Percentiles rank a stretch among this genome's conserved stretches.
Conservation (phyloP, 2,797 vertebrate genomes). For the Rhabdophis nuchalis region DNA sequence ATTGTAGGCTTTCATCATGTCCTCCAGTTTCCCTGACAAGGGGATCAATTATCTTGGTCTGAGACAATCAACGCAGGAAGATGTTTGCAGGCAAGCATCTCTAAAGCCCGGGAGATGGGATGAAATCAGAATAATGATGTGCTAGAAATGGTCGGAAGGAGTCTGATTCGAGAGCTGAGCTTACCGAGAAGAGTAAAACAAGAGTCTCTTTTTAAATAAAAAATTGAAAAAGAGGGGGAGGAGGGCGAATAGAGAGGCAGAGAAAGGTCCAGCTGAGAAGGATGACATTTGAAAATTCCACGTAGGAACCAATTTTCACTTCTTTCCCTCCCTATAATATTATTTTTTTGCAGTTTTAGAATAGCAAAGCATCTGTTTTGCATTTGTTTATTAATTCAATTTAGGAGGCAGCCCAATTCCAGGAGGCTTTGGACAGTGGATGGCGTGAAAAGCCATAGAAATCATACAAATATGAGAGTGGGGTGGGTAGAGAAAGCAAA, state of each 20-base stretch:
- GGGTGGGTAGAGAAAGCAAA: too few species aligned
- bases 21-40: constrained; percentile 43
- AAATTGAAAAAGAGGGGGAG: too few species aligned
- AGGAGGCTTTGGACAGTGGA: background rate
- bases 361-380: background rate
- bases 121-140: background rate
- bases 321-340: background rate
- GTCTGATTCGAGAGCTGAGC: background rate
- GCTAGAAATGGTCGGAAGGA: background rate
- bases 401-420: background rate
- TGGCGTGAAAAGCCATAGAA: background rate
- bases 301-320: background rate
- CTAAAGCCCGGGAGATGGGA: background rate
- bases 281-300: background rate
- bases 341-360: background rate
- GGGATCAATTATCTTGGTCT: constrained; percentile 49
- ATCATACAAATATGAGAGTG: background rate
- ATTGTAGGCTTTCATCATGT: constrained; percentile 33
- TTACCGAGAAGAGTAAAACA: background rate
- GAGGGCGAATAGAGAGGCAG: background rate
- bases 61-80: background rate
- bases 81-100: background rate
- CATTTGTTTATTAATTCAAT: background rate
- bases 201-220: background rate
- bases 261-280: background rate